phyloP scores from a whole-genome alignment of 2,113 vertebrate genomes.

The Scomber colias region DNA sequence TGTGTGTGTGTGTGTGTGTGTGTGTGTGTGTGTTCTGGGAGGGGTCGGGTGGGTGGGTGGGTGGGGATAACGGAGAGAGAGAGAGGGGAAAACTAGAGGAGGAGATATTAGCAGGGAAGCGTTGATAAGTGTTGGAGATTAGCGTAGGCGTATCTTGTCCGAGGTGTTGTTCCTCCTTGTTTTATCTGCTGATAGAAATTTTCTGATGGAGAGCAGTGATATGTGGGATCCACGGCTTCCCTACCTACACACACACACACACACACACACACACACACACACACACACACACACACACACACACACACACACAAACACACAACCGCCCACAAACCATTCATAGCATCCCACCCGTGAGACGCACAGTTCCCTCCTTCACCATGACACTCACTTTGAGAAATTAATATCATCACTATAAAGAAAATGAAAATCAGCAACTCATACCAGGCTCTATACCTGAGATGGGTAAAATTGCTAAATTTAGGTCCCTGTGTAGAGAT shows the following conservation, averaged over 20 bases:
- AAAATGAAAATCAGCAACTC: neutral
- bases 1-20: conserved; percentile 3
- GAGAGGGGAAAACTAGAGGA: conserved; percentile 73
- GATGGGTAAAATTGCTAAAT: neutral
- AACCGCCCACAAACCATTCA: conserved; percentile 70
- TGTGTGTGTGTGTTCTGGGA: conserved; percentile 26
- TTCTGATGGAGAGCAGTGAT: conserved; percentile 76
- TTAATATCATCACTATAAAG: neutral
- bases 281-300: conserved; percentile 78
- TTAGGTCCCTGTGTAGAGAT: no score
- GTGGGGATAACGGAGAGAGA: conserved; percentile 74
- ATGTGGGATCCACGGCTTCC: conserved; percentile 78
- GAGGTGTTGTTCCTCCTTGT: conserved; percentile 82
- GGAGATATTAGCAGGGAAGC: conserved; percentile 78
- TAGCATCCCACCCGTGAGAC: conserved; percentile 7
- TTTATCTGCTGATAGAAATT: conserved; percentile 76
- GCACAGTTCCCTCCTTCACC: neutral
- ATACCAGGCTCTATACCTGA: neutral
- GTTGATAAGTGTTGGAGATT: conserved; percentile 86
- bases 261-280: conserved; percentile 87
- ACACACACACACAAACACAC: conserved; percentile 83
- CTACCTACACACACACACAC: conserved; percentile 85
- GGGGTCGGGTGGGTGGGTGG: conserved; percentile 35
- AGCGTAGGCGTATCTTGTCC: conserved; percentile 82
- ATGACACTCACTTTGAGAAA: neutral